These are phyloP conservation scores for Philypnodon macrostomus DNA, from an alignment of 2,797 vertebrate species.

Conservation along the genomic window DNA sequence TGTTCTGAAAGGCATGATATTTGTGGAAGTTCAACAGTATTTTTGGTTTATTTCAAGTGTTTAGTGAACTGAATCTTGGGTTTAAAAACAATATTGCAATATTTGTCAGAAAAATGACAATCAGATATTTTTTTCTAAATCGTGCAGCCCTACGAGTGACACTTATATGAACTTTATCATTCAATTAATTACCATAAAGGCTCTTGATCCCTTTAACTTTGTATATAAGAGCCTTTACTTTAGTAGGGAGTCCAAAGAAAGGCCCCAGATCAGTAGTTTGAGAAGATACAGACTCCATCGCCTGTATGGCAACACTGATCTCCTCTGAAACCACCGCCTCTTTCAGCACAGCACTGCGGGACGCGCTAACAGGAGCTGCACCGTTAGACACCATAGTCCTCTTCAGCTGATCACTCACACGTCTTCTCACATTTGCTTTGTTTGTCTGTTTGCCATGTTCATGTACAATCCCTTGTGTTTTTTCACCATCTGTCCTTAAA, in stretches of 20 bases:
- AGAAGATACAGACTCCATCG: constrained; percentile 71
- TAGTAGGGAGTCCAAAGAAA: constrained; percentile 92
- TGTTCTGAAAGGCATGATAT: too few relatives aligned
- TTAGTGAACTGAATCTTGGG: too few relatives aligned
- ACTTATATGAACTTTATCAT: neutral
- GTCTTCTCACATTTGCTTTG: constrained; percentile 63
- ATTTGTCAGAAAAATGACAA: too few relatives aligned
- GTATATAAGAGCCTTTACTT: constrained; percentile 87
- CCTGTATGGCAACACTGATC: constrained; percentile 80
- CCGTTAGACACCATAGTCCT: constrained; percentile 87
- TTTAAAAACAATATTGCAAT: too few relatives aligned
- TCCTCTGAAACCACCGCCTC: constrained; percentile 84
- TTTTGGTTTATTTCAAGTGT: too few relatives aligned
- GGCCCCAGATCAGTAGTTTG: constrained; percentile 84
- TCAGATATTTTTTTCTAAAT: too few relatives aligned
- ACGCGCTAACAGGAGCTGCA: constrained; percentile 69
- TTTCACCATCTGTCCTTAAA: neutral
- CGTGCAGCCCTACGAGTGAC: too few relatives aligned
- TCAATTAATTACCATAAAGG: constrained; percentile 85
- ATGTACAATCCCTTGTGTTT: neutral
- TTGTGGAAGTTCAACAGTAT: too few relatives aligned
- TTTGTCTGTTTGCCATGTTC: constrained; percentile 2
- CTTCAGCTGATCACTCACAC: constrained; percentile 86
- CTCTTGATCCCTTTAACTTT: constrained; percentile 85
- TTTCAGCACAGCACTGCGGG: constrained; percentile 77